These are phyloP conservation scores for Aculops lycopersici DNA, from an alignment of 1,140 invertebrate species.

Conservation along the genomic window DNA sequence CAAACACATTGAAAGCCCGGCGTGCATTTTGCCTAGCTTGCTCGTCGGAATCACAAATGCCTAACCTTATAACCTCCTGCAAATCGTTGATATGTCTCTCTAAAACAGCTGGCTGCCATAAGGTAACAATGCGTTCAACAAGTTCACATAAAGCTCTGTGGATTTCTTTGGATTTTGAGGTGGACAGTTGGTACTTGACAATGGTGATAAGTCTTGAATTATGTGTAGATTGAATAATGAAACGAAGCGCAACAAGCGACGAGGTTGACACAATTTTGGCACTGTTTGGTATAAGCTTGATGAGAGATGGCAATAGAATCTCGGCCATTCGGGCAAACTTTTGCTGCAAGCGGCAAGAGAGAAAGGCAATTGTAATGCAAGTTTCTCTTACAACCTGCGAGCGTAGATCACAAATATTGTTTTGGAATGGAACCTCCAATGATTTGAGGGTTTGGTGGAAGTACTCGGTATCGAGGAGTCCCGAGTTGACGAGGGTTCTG, in stretches of 20 bases:
- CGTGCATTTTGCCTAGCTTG: conserved; percentile 31
- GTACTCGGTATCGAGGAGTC: conserved; percentile 41
- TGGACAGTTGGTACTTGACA: conserved; percentile 31
- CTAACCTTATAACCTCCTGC: conserved; percentile 52
- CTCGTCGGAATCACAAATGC: conserved; percentile 61
- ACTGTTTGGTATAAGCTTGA: conserved; percentile 72
- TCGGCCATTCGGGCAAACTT: conserved; percentile 53
- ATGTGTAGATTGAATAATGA: conserved; percentile 56
- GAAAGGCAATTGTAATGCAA: conserved; percentile 51
- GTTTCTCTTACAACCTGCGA: conserved; percentile 65
- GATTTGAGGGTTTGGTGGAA: conserved; percentile 41
- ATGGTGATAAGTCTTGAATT: conserved; percentile 49
- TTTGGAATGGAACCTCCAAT: conserved; percentile 42
- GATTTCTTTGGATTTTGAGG: conserved; percentile 68
- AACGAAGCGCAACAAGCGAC: conserved; percentile 46
- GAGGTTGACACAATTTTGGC: conserved; percentile 81
- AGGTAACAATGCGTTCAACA: conserved; percentile 42
- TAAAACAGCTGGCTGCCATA: conserved; percentile 43
- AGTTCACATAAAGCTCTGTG: conserved; percentile 40
- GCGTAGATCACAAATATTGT: conserved; percentile 55
- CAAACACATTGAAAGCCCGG: conserved; percentile 54
- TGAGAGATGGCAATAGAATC: conserved; percentile 39
- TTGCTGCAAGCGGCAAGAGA: conserved; percentile 3
- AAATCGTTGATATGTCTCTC: conserved; percentile 43
- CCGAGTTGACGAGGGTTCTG: conserved; percentile 36